Conservation (phyloP, 2,888 invertebrate species). For the Troides oblongomaculatus region DNA sequence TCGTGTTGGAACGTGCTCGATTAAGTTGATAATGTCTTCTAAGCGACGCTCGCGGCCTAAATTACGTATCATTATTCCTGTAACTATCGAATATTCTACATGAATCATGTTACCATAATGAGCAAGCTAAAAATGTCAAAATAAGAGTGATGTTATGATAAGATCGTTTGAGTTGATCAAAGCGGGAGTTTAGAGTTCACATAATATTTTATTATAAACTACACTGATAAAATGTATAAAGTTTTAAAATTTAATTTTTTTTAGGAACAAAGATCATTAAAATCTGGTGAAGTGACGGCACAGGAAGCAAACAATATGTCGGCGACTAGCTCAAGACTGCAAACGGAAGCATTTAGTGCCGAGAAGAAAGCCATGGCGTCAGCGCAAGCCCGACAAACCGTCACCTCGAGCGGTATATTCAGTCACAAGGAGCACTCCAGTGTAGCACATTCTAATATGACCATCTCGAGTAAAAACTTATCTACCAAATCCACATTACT, state of each 20-base stretch:
- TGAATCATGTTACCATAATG: slow-evolving; percentile 56
- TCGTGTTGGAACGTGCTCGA: slow-evolving; percentile 53
- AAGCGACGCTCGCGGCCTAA: slow-evolving; percentile 70
- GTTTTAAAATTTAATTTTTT: slow-evolving; percentile 38
- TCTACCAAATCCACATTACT: slow-evolving; percentile 82
- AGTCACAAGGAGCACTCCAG: slow-evolving; percentile 85
- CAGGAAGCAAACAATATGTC: slow-evolving; percentile 93
- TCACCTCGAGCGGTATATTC: slow-evolving; percentile 88
- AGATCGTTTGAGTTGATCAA: slow-evolving; percentile 30
- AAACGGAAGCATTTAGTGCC: slow-evolving; percentile 91
- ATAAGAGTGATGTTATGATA: slow-evolving; percentile 53
- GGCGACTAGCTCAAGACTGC: slow-evolving; percentile 90
- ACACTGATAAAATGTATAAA: background rate
- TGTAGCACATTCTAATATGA: slow-evolving; percentile 90
- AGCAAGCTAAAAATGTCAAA: slow-evolving; percentile 43
- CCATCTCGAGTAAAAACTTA: slow-evolving; percentile 87
- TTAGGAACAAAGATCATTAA: slow-evolving; percentile 91
- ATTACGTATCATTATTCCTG: slow-evolving; percentile 70
- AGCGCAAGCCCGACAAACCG: slow-evolving; percentile 88
- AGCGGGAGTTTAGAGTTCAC: background rate
- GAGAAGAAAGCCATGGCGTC: slow-evolving; percentile 88
- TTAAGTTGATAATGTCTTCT: slow-evolving; percentile 62
- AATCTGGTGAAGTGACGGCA: slow-evolving; percentile 90
- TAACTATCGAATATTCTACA: slow-evolving; percentile 70
- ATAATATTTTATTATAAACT: background rate